These are phyloP conservation scores for Drosophila koepferae DNA, from an alignment of 2,888 invertebrate genomes.

Conservation along the genomic window DNA sequence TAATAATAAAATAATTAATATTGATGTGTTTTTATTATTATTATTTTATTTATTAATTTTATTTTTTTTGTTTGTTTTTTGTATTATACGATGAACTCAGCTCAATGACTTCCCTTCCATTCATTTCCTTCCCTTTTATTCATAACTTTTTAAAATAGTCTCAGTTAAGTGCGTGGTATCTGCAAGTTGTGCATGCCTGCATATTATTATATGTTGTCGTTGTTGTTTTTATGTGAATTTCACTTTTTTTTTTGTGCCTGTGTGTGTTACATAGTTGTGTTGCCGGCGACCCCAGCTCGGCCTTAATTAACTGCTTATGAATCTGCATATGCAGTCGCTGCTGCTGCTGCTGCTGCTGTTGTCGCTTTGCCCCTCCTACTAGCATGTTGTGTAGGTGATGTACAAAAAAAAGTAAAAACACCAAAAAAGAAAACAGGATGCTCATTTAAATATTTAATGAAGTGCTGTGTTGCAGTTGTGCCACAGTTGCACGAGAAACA, in stretches of 20 bases:
- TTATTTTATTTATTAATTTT: too few relatives aligned
- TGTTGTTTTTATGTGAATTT: conserved; percentile 48
- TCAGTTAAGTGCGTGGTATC: background rate
- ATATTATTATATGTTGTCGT: background rate
- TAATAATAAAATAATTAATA: too few relatives aligned
- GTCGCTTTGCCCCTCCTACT: conserved; percentile 26
- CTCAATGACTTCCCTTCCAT: too few relatives aligned
- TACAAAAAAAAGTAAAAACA: conserved; percentile 35
- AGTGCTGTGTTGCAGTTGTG: conserved; percentile 72
- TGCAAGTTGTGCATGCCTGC: background rate
- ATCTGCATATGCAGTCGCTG: conserved; percentile 73
- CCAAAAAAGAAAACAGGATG: conserved; percentile 70
- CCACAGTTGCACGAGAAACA: conserved; percentile 35
- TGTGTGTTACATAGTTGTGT: conserved; percentile 60
- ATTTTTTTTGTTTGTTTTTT: too few relatives aligned
- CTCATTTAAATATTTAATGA: conserved; percentile 81
- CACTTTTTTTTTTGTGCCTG: conserved; percentile 50
- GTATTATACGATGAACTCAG: too few relatives aligned
- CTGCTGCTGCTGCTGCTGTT: conserved; percentile 25
- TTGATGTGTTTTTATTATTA: too few relatives aligned
- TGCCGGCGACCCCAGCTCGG: conserved; percentile 62
- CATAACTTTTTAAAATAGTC: background rate
- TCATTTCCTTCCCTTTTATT: too few relatives aligned
- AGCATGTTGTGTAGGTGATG: conserved; percentile 69
- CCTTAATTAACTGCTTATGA: conserved; percentile 82